A percentile compares a stretch with the other conserved stretches of the same genome.
These are phyloP conservation scores for Propithecus deckenii DNA, from an alignment of 2,797 vertebrate genomes.

Conservation along the genomic window DNA sequence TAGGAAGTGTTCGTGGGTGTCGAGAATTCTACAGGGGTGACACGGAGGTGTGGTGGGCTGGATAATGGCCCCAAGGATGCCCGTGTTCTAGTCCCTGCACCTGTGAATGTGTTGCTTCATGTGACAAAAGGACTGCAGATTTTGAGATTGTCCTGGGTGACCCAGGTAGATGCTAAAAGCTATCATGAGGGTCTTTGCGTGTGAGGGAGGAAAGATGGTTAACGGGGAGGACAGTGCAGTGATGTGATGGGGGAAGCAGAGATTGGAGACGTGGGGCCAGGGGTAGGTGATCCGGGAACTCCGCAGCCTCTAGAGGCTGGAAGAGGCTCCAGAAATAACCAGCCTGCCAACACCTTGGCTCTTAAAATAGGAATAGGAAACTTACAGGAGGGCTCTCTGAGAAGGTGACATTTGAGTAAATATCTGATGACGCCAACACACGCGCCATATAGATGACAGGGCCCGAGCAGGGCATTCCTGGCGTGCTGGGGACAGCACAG, in stretches of 20 bases:
- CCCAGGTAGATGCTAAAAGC: background rate
- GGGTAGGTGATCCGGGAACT: background rate
- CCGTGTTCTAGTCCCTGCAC: background rate
- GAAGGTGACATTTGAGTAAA: background rate
- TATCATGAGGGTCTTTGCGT: background rate
- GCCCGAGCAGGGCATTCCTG: background rate
- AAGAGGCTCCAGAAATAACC: background rate
- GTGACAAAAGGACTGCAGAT: background rate
- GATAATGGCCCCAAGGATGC: background rate
- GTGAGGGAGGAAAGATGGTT: background rate
- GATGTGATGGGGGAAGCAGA: background rate
- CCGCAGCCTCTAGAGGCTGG: background rate
- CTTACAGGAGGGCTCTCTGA: background rate
- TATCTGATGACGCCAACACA: background rate
- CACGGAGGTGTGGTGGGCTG: background rate
- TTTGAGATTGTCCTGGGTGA: background rate
- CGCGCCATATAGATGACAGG: rapidly evolving
- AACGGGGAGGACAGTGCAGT: background rate
- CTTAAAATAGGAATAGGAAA: background rate
- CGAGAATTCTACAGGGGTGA: background rate
- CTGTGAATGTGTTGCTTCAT: background rate
- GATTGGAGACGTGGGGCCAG: background rate
- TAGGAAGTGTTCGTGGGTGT: background rate
- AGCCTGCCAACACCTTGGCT: background rate
- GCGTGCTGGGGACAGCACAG: rapidly evolving